Conservation (phyloP, 2,888 invertebrate species). For the Meganola albula region DNA sequence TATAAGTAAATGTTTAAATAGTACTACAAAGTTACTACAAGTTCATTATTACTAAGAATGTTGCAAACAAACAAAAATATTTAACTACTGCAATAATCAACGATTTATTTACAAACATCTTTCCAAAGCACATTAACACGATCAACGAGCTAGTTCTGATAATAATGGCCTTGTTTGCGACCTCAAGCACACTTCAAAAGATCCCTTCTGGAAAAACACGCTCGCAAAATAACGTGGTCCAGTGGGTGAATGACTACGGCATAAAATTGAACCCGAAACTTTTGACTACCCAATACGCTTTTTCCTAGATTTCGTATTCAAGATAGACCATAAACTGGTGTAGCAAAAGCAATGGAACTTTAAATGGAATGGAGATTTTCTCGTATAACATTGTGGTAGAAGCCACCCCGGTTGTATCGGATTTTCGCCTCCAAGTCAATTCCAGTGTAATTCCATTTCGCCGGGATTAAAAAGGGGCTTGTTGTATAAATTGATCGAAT, state of each 20-base stretch:
- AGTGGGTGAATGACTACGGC: too few species aligned
- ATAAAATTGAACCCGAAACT: constrained; percentile 7
- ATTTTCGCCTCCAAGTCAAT: constrained; percentile 44
- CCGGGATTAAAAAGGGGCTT: constrained; percentile 56
- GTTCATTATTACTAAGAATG: too few species aligned
- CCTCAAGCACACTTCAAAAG: constrained; percentile 41
- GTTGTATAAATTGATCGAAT: constrained; percentile 51
- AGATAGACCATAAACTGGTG: constrained; percentile 9
- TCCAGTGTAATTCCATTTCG: constrained; percentile 49
- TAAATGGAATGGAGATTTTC: constrained; percentile 14
- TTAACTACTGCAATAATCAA: too few species aligned
- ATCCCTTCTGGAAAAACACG: constrained; percentile 34
- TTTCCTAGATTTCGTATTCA: constrained; percentile 11
- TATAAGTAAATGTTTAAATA: too few species aligned
- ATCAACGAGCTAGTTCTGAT: constrained; percentile 63
- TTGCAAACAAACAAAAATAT: too few species aligned
- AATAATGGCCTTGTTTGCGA: constrained; percentile 66
- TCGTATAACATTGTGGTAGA: constrained; percentile 18
- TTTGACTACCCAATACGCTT: constrained; percentile 17
- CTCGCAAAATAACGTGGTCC: constrained; percentile 27
- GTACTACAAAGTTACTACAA: too few species aligned
- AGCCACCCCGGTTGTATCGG: constrained; percentile 27
- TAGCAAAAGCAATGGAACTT: constrained; percentile 23
- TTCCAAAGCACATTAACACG: constrained; percentile 54
- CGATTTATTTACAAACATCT: constrained; percentile 42